These are phyloP conservation scores for Nycticorax nycticorax DNA, from an alignment of 2,113 vertebrate genomes.

Conservation along the genomic window DNA sequence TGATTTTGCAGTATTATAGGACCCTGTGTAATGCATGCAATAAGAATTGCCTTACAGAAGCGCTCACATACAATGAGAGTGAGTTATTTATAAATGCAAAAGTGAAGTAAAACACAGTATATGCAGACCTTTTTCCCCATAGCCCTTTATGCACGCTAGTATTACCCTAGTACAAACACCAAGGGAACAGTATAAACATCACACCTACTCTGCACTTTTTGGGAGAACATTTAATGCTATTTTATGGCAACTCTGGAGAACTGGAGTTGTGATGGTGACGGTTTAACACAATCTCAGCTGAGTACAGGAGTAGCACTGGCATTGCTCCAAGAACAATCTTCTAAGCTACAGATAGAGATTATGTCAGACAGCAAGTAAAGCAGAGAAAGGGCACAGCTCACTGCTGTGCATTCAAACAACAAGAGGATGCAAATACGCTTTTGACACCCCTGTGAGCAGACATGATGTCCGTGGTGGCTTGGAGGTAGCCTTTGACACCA, in stretches of 20 bases:
- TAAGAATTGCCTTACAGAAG: not conserved
- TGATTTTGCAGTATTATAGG: not conserved
- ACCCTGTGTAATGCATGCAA: not conserved
- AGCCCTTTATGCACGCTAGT: too few species aligned
- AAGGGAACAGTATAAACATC: not conserved
- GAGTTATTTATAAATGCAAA: not conserved
- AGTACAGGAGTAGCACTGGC: not conserved
- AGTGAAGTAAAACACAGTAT: not conserved
- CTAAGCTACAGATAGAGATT: not conserved
- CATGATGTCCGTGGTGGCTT: not conserved
- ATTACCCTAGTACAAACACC: not conserved
- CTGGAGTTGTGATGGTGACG: not conserved
- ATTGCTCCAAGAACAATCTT: not conserved
- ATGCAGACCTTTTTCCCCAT: not conserved
- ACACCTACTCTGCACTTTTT: not conserved
- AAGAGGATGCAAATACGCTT: not conserved
- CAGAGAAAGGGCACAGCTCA: not conserved
- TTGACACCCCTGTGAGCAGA: not conserved
- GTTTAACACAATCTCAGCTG: not conserved
- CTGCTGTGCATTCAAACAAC: not conserved
- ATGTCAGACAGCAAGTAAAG: not conserved
- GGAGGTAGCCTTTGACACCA: not conserved
- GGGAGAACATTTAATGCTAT: not conserved
- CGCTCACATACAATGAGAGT: not conserved
- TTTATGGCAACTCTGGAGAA: not conserved